Evolutionary conservation across 30 jellyfish, hydroid and myxozoan genomes (phyloP).

Genomic region (Hydractinia symbiolongicarpus): DNA sequence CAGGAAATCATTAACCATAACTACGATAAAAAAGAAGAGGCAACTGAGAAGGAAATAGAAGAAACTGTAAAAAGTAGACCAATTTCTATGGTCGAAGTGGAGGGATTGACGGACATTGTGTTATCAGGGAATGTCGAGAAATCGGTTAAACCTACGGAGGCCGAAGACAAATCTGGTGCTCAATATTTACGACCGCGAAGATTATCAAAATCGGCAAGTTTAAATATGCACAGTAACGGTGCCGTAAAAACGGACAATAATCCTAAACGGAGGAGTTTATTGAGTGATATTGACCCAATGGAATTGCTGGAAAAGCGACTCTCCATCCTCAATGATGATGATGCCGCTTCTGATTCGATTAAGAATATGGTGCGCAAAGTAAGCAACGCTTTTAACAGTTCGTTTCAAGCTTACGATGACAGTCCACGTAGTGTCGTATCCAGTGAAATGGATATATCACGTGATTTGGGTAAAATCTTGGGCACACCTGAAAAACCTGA

Average conservation of each 20-base stretch:
- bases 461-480: constrained; percentile 13
- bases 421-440: constrained; percentile 25
- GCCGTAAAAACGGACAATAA: background rate
- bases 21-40: background rate
- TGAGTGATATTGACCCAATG: constrained; percentile 36
- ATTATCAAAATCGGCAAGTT: background rate
- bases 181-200: too few species aligned
- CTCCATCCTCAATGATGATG: constrained; percentile 74
- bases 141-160: too few species aligned
- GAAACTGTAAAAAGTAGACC: too few species aligned
- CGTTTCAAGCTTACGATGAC: constrained; percentile 28
- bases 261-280: background rate
- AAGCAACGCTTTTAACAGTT: constrained; percentile 74
- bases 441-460: constrained; percentile 18
- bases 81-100: too few species aligned
- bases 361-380: constrained; percentile 78
- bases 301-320: constrained; percentile 64
- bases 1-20: constrained; percentile 16
- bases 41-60: background rate
- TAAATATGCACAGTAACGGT: background rate
- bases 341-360: constrained; percentile 49
- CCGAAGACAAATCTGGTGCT: too few species aligned
- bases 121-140: too few species aligned
- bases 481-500: constrained; percentile 15
- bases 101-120: too few species aligned